Evolutionary conservation across 37 sponge, comb jelly and placozoan species (phyloP), one percentile per base, ranked within the genome.

Genomic region (Geodia barretti): DNA sequence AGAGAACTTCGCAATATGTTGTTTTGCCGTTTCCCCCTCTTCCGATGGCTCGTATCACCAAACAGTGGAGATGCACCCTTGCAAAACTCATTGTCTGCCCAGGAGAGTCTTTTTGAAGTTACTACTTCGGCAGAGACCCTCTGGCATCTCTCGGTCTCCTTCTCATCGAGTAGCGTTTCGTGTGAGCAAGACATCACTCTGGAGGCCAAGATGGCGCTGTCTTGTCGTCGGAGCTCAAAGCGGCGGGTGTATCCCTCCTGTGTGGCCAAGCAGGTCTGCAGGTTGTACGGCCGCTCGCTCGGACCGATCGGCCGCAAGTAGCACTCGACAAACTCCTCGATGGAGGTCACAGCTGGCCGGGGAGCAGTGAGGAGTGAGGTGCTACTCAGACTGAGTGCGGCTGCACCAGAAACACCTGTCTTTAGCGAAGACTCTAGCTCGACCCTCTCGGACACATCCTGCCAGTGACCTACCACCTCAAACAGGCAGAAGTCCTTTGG

Each of bases 381-480:
- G 3, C 4, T 40, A 7, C 20, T 68, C 19, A 43, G 82, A 19
- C 58, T 70, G 32, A 70, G 25, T 7, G 79, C 36, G 0, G 79
- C 41, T 31, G 60, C 60, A 39, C 62, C 34, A n/a, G 8, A 4
- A 1, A 29, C 60, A 1, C 1, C 39, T 1, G 60, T 60, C 4
- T 39, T 68, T 31, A 25, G 8, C 25, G 0, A 11, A 4, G 7
- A 1, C 1, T 38, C 25, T 2, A 30, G 29, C 20, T 77, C 62
- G 41, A 58, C 8, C 35, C 67, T 70, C 61, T 24, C 9, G 28
- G 75, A 4, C 37, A 84, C 66, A 70, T 84, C 82, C 59, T 85
- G 73, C 80, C 85, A 84, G 20, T 74, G 72, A 19, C 93, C 93
- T 5, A 88, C 64, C 29, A 88, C 89, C 19, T 88, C 93, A 19